A percentile compares a stretch with the other conserved stretches of the same genome.
Conservation (phyloP, 2,113 vertebrate species). For the Phalacrocorax pelagicus region DNA sequence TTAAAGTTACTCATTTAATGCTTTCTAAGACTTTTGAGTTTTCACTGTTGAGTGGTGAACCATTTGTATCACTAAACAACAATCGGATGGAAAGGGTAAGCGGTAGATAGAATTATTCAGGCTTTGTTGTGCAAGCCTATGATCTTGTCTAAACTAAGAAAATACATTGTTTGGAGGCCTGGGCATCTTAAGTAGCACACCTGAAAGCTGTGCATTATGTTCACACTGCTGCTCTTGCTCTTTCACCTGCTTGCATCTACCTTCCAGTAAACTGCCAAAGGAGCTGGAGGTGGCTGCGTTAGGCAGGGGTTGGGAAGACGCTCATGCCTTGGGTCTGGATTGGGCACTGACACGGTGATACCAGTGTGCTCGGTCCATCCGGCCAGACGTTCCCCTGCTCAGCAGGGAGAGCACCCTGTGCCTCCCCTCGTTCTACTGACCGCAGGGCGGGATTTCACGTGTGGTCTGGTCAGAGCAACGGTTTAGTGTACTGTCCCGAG, state of each 20-base stretch:
- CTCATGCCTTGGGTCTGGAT: not conserved
- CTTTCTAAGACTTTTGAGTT: not conserved
- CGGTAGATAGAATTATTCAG: not conserved
- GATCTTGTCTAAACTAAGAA: not conserved
- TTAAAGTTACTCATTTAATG: too few species aligned
- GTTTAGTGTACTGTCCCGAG: too few species aligned
- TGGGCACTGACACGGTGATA: too few species aligned
- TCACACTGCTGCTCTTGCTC: not conserved
- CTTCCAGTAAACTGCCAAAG: not conserved
- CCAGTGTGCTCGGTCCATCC: not conserved
- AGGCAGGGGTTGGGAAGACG: not conserved
- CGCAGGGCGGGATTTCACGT: rapidly evolving
- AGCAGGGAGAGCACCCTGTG: not conserved
- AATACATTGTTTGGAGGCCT: not conserved
- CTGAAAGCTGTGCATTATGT: not conserved
- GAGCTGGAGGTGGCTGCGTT: not conserved
- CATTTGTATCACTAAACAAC: not conserved
- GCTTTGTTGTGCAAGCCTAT: not conserved
- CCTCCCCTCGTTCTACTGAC: not conserved
- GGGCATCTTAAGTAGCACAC: not conserved
- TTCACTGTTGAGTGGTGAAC: not conserved
- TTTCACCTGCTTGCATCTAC: not conserved
- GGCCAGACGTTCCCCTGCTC: not conserved
- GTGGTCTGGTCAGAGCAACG: not conserved
- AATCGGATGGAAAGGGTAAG: not conserved